phyloP scores from a whole-genome alignment of 2,113 vertebrate species.

The Jaculus jaculus region DNA sequence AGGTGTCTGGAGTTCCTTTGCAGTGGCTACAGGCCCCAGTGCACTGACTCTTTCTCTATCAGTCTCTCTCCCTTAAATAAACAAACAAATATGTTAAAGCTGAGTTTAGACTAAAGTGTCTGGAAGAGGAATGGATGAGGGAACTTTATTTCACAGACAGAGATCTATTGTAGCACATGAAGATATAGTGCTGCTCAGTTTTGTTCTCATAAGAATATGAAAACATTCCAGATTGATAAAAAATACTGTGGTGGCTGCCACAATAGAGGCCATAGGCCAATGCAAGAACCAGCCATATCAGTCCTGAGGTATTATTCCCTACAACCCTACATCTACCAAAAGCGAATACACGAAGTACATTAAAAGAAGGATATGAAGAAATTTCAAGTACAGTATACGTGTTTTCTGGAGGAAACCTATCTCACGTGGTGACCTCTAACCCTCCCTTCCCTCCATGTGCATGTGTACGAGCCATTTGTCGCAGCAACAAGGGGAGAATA shows the following conservation, averaged over 20 bases:
- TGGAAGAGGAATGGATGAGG: neutral
- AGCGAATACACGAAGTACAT: neutral
- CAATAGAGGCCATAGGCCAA: neutral
- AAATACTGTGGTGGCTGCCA: neutral
- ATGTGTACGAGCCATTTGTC: neutral
- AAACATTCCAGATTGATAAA: constrained; percentile 4
- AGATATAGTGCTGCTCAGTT: constrained; percentile 22
- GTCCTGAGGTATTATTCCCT: neutral
- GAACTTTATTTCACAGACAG: constrained; percentile 19
- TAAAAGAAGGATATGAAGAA: neutral
- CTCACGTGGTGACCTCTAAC: neutral
- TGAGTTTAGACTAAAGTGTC: neutral
- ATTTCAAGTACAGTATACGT: neutral
- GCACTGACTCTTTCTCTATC: too few species aligned
- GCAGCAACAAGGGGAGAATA: neutral
- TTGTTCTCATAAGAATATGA: neutral
- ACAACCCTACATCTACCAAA: neutral
- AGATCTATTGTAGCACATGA: neutral
- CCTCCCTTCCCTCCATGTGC: neutral
- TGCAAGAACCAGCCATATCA: neutral
- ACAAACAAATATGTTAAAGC: too few species aligned
- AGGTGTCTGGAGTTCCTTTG: too few species aligned
- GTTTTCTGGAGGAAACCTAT: neutral
- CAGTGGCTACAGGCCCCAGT: too few species aligned
- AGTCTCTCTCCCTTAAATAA: too few species aligned